phyloP scores from a whole-genome alignment of 2,113 vertebrate species.

The Dolichallabes microphthalmus region DNA sequence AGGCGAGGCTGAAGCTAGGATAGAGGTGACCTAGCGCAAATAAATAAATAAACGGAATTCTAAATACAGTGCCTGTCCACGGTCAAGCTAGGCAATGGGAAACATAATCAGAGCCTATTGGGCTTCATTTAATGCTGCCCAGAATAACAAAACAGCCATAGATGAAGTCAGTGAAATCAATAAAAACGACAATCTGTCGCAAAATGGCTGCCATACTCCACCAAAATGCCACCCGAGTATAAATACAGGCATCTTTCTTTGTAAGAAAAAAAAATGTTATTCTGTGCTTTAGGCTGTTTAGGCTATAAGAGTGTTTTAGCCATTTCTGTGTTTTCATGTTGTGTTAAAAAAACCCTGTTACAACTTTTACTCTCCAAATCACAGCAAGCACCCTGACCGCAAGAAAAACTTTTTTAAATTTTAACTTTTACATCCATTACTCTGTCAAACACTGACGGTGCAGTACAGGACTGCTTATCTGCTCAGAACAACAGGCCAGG shows the following conservation, averaged over 20 bases:
- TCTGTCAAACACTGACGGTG: slow-evolving; percentile 25
- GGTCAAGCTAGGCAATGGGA: background rate
- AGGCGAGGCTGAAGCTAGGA: background rate
- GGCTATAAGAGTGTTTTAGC: background rate
- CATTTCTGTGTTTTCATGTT: background rate
- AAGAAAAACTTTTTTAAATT: slow-evolving; percentile 11
- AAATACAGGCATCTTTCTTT: slow-evolving; percentile 10
- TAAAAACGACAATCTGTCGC: background rate
- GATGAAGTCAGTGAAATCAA: background rate
- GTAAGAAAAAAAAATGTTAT: background rate
- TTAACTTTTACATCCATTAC: slow-evolving; percentile 41
- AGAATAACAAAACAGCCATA: background rate
- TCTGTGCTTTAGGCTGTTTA: background rate
- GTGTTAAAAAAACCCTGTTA: background rate
- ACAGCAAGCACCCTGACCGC: slow-evolving; percentile 30
- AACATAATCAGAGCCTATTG: background rate
- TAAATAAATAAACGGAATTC: background rate
- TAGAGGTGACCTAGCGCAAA: background rate
- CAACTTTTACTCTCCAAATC: slow-evolving; percentile 10
- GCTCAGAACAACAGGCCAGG: slow-evolving; percentile 43
- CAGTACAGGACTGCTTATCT: slow-evolving; percentile 49
- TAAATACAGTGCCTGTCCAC: background rate
- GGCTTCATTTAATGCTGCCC: background rate
- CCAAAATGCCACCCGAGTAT: background rate
- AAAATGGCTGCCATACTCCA: background rate